Conservation (phyloP, 2,888 invertebrate species). For the Pterostichus niger region DNA sequence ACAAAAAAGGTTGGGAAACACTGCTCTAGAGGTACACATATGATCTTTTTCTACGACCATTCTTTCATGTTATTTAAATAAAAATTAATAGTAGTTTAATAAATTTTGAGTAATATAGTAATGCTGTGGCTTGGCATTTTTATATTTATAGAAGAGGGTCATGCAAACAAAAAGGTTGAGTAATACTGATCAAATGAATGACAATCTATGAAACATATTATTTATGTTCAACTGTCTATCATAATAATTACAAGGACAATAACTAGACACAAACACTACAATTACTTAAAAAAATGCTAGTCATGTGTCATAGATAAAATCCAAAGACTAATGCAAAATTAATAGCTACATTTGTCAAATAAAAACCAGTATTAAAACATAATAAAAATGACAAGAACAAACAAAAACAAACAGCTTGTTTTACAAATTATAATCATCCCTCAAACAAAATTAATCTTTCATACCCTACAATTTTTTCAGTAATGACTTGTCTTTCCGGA, state of each 20-base stretch:
- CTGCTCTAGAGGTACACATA: too few relatives aligned
- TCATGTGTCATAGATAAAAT: slow-evolving; percentile 15
- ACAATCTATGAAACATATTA: slow-evolving; percentile 27
- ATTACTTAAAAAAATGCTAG: slow-evolving; percentile 18
- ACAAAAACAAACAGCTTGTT: slow-evolving; percentile 41
- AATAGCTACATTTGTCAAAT: slow-evolving; percentile 47
- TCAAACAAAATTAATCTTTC: not conserved
- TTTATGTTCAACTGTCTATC: slow-evolving; percentile 8
- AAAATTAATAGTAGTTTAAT: too few relatives aligned
- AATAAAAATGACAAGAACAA: slow-evolving; percentile 7
- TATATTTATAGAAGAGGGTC: too few relatives aligned
- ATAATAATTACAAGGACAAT: slow-evolving; percentile 6
- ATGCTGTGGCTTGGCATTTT: too few relatives aligned
- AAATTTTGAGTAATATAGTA: too few relatives aligned
- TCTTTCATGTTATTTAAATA: too few relatives aligned
- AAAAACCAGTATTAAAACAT: slow-evolving; percentile 4
- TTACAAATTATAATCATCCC: slow-evolving; percentile 32
- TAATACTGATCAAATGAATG: not conserved
- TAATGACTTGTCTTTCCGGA: slow-evolving; percentile 12
- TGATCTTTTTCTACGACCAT: too few relatives aligned
- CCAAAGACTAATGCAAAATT: slow-evolving; percentile 33
- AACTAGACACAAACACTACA: not conserved
- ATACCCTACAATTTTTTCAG: not conserved
- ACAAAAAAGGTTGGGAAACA: too few relatives aligned
- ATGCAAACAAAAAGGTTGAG: too few relatives aligned